These are phyloP conservation scores for Protosalanx chinensis DNA, from an alignment of 2,797 vertebrate genomes.

Conservation along the genomic window DNA sequence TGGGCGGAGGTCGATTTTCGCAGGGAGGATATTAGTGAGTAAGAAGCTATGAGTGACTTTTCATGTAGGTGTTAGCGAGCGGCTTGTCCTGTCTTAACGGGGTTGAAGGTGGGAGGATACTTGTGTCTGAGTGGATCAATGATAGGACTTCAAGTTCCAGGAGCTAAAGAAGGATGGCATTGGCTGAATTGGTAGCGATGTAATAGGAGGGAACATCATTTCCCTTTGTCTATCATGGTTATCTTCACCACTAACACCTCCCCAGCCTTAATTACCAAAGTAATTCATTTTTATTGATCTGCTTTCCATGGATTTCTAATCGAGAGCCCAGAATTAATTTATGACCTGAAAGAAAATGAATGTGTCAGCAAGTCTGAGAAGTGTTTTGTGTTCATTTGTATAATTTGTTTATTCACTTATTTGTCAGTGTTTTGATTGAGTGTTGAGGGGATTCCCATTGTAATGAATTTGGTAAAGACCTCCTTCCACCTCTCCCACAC, in stretches of 20 bases:
- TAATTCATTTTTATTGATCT: slow-evolving; percentile 2
- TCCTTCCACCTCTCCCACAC: slow-evolving; percentile 46
- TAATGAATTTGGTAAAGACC: slow-evolving; percentile 42
- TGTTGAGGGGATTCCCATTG: slow-evolving; percentile 30
- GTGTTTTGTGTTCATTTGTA: not conserved
- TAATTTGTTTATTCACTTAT: not conserved
- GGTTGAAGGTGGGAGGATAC: not conserved
- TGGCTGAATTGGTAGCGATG: not conserved
- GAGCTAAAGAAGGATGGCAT: not conserved
- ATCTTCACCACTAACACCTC: not conserved
- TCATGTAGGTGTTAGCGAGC: not conserved
- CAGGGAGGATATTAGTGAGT: not conserved
- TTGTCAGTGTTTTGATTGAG: slow-evolving; percentile 9
- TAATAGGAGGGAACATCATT: not conserved
- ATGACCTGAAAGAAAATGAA: not conserved
- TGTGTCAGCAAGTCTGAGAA: not conserved
- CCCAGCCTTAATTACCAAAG: not conserved
- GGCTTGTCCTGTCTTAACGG: not conserved
- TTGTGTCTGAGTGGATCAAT: not conserved
- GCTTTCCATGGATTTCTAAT: not conserved
- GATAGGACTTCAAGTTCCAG: not conserved
- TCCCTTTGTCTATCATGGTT: not conserved
- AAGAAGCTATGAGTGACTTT: too few species aligned
- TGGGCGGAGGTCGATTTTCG: not conserved
- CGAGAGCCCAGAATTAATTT: not conserved